Base-by-base conservation (phyloP, 2,888 invertebrate species). In the Ernsta delagoae region DNA sequence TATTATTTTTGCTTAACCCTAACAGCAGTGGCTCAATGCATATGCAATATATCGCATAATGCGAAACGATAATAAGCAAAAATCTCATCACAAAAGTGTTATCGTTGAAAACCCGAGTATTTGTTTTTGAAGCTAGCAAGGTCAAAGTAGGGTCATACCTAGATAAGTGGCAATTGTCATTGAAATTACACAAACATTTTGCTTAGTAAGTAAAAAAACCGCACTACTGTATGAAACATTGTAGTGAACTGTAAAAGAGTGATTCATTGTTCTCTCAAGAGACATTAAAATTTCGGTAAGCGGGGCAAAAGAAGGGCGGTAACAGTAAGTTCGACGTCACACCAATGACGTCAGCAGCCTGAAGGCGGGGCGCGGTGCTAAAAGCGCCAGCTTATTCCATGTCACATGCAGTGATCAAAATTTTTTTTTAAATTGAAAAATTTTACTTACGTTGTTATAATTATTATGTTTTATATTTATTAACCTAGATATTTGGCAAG, bases 261-360 rank as follows among this genome's bases (percentile, higher is more conserved):
- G 50, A 50, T 50, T 65, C n/a, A 70, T 71, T 71, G 65, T 69
- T 69, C 63, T 69, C 43, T 69, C 59, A 45, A 69, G 62, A 12
- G 57, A 77, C 78, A 77, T 77, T 74, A 75, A 77, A 78, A 82
- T 81, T 80, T 80, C 76, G 82, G 81, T 77, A 75, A 77, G 72
- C 74, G 75, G 73, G 77, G 81, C 81, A 78, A 74, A 77, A 74
- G 73, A 77, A 80, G 82, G 78, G 74, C 77, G 80, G 80, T 83
- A 84, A 80, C 83, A 85, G 84, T 82, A 76, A 79, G 78, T 71
- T 75, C 81, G 91, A 91, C 92, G 92, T 90, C 91, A 90, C 84
- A 64, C 72, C 74, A 71, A 83, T 90, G 90, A 91, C 92, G 92
- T 92, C 90, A 86, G 84, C 67, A 66, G 67, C 72, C 83, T 80